Evolutionary conservation across 35 echinoderm and acorn worm species (phyloP).

Genomic region (Apostichopus californicus): DNA sequence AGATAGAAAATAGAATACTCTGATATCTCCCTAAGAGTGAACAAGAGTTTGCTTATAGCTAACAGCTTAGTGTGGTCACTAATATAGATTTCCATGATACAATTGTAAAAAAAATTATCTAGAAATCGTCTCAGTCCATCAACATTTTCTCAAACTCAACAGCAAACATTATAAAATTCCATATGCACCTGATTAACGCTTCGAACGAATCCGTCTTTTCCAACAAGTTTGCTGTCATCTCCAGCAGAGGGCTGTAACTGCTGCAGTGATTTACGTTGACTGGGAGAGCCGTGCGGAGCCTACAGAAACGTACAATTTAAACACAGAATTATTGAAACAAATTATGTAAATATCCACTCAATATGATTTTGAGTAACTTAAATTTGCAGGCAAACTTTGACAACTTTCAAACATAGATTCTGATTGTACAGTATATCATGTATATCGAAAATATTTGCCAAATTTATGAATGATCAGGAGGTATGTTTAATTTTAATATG

Average conservation of each 20-base stretch:
- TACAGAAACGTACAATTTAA: background rate
- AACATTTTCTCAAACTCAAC: background rate
- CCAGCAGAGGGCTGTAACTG: conserved; percentile 60
- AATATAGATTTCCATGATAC: no score
- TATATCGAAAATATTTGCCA: background rate
- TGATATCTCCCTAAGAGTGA: no score
- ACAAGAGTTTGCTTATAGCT: no score
- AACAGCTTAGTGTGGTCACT: no score
- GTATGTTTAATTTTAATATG: no score
- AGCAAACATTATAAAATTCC: background rate
- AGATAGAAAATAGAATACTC: no score
- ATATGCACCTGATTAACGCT: background rate
- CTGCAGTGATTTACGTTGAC: conserved; percentile 62
- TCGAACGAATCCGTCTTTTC: conserved; percentile 65
- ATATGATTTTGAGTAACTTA: no score
- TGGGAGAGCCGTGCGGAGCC: conserved; percentile 17
- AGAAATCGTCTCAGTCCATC: background rate
- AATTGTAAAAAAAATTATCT: no score
- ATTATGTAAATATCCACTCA: no score
- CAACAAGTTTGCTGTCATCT: conserved; percentile 51
- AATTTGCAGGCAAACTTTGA: no score
- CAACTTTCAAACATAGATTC: no score
- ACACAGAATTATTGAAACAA: no score
- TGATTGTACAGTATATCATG: background rate
- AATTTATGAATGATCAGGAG: background rate